These are phyloP conservation scores for Scaptomyza cyrtandrae DNA, from an alignment of 2,888 invertebrate genomes.

Conservation along the genomic window DNA sequence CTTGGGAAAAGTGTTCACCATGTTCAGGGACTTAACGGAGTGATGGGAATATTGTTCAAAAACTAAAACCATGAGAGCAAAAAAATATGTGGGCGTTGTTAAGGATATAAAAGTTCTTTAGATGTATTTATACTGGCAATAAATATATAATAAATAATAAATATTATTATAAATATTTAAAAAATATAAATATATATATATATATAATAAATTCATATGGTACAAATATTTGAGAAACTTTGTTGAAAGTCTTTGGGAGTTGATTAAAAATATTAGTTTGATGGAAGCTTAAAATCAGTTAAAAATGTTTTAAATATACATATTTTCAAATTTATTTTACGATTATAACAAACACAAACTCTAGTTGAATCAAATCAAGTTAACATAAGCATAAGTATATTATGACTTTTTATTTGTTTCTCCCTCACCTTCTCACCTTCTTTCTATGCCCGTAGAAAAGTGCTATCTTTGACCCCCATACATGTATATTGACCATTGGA, in stretches of 20 bases:
- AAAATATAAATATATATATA: no score
- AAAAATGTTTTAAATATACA: no score
- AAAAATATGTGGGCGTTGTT: constrained; percentile 27
- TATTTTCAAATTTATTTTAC: no score
- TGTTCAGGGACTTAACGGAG: constrained; percentile 32
- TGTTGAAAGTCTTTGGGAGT: no score
- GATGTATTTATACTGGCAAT: background rate
- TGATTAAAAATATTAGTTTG: no score
- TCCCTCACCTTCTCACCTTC: background rate
- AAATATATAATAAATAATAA: no score
- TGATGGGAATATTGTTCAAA: constrained; percentile 53
- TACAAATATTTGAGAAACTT: no score
- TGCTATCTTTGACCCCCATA: background rate
- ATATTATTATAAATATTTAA: no score
- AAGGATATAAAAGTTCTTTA: background rate
- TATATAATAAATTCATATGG: no score
- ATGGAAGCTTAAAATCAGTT: background rate
- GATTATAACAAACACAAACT: no score
- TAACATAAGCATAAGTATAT: no score
- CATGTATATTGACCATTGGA: background rate
- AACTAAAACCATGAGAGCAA: constrained; percentile 3
- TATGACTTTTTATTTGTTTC: background rate
- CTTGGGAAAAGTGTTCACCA: constrained; percentile 63
- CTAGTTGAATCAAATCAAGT: no score
- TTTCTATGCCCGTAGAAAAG: background rate